Conservation (phyloP, 2,888 invertebrate genomes). For the Baccha elongata region DNA sequence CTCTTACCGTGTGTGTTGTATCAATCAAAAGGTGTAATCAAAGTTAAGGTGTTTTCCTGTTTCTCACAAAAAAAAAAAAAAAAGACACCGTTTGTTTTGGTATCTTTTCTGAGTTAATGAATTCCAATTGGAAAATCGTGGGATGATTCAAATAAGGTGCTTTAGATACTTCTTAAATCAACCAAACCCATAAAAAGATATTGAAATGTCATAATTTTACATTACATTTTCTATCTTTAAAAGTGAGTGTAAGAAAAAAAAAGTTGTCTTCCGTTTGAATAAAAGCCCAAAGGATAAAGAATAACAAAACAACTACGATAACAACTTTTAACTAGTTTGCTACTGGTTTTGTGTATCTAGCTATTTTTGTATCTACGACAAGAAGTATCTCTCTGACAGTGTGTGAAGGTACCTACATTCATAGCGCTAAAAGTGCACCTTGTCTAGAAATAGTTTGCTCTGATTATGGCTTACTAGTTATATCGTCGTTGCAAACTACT, state of each 20-base stretch:
- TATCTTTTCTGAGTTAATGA: slow-evolving; percentile 2
- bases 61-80: not conserved
- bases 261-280: slow-evolving; percentile 10
- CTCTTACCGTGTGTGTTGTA: slow-evolving; percentile 8
- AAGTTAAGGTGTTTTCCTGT: slow-evolving; percentile 53
- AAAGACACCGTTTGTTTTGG: slow-evolving; percentile 58
- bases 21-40: slow-evolving; percentile 52
- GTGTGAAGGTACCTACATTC: not conserved
- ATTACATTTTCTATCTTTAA: not conserved
- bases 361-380: slow-evolving; percentile 11
- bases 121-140: slow-evolving; percentile 35
- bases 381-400: slow-evolving; percentile 16
- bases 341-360: slow-evolving; percentile 57
- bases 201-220: slow-evolving; percentile 18
- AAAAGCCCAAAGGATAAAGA: slow-evolving; percentile 16
- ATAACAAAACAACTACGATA: too few relatives aligned
- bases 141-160: not conserved
- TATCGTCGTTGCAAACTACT: slow-evolving; percentile 22
- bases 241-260: slow-evolving; percentile 11
- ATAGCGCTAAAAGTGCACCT: slow-evolving; percentile 48
- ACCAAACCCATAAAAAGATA: not conserved
- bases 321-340: slow-evolving; percentile 55
- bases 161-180: slow-evolving; percentile 8
- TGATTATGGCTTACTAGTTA: slow-evolving; percentile 44
- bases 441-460: slow-evolving; percentile 47